Evolutionary conservation across 2,888 invertebrate genomes (phyloP).

Genomic region (Drosophila neotestacea): DNA sequence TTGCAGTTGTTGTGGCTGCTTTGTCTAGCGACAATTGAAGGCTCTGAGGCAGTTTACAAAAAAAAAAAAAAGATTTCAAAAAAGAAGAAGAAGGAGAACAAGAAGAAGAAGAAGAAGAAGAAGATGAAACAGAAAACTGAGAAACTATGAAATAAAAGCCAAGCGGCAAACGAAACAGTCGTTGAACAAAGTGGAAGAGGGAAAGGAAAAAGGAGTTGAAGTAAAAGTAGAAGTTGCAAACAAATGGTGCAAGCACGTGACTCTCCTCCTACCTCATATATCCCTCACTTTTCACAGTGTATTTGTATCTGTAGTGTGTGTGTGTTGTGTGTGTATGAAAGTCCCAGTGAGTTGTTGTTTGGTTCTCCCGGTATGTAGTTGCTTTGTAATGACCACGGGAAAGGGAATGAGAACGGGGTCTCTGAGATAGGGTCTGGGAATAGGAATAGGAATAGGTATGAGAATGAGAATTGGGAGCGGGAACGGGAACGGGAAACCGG

Average conservation of each 20-base stretch:
- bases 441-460: neutral
- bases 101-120: neutral
- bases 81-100: neutral
- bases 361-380: slow-evolving; percentile 17
- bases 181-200: slow-evolving; percentile 18
- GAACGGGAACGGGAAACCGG: slow-evolving; percentile 20
- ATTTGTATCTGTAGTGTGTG: neutral
- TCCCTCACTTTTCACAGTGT: neutral
- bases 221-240: slow-evolving; percentile 41
- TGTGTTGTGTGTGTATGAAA: slow-evolving; percentile 6
- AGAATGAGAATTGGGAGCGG: neutral
- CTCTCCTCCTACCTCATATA: neutral
- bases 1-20: slow-evolving; percentile 47
- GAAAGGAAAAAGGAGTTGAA: neutral
- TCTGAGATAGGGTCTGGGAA: slow-evolving; percentile 1
- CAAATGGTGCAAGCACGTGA: slow-evolving; percentile 71
- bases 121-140: slow-evolving; percentile 1
- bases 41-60: slow-evolving; percentile 33
- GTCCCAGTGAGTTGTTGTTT: slow-evolving; percentile 42
- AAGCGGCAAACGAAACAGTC: slow-evolving; percentile 28
- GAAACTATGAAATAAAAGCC: slow-evolving; percentile 42
- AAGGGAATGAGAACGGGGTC: slow-evolving; percentile 5
- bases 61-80: neutral
- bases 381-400: slow-evolving; percentile 58
- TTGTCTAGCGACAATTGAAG: slow-evolving; percentile 52